Base-by-base conservation (phyloP, 2,797 vertebrate species). In the Mus caroli region DNA sequence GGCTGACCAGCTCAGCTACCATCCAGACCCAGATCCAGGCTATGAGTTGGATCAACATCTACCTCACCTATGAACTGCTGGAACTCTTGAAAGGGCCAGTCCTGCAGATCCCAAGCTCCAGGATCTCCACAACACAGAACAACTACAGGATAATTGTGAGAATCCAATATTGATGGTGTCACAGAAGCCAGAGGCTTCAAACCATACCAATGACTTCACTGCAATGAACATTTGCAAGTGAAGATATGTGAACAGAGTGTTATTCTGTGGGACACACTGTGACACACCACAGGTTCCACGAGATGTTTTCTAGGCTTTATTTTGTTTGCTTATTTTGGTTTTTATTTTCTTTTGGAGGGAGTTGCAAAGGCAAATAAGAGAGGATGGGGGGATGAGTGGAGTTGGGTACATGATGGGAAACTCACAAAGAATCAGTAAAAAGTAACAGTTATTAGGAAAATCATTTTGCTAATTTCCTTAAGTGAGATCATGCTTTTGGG, bases 381-480 rank as follows among this genome's bases (percentile, higher is more conserved):
- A n/a, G 69, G 19, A 71, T n/a, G 15, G n/a, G 34, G 17, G 37
- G 34, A 71, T 71, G n/a, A 37, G 69, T 71, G 19, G 69, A 19
- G 37, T 3, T 37, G 69, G n/a, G 19, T 20, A 37, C n/a, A 71
- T 37, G 69, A 37, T 71, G n/a, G 20, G 69, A 71, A 71, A 37
- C 69, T 37, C 69, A 37, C 69, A 37, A 71, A 37, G 69, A 71
- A 37, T 71, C 69, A 71, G 20, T 71, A 71, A 22, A 37, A 71
- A 37, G 69, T 71, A 71, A 71, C 19, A 69, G 40, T n/a, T 89
- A 77, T 58, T 56, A 77, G 24, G 52, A 17, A 79, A 92, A 92
- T 17, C 91, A 58, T 95, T 17, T 56, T 89, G n/a, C 88, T 88
- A 71, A 50, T 78, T 79, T 92, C 91, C 79, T 83, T 80, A 88